phyloP scores from a whole-genome alignment of 2,113 vertebrate genomes.

The Carollia perspicillata region DNA sequence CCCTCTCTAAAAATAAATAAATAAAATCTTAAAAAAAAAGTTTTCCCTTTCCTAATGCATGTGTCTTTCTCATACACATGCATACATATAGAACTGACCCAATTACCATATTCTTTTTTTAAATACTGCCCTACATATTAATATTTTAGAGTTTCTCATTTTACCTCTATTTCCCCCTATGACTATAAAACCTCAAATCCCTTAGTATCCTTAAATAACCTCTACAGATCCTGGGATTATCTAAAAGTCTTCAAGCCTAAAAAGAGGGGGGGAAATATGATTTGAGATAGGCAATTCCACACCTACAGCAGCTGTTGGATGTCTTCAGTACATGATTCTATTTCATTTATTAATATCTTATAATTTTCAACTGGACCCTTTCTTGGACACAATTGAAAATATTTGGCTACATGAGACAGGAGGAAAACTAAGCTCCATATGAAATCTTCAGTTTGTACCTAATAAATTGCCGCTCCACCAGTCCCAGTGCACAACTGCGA shows the following conservation, averaged over 20 bases:
- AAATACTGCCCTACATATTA: slow-evolving; percentile 52
- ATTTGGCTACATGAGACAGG: background rate
- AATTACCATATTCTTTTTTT: slow-evolving; percentile 22
- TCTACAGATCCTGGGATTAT: background rate
- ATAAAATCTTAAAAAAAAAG: too few species aligned
- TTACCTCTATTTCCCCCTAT: slow-evolving; percentile 22
- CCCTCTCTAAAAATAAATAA: too few species aligned
- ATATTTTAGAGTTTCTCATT: background rate
- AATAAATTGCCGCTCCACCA: background rate
- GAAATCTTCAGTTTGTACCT: slow-evolving; percentile 33
- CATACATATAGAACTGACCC: slow-evolving; percentile 14
- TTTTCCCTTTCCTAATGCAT: background rate
- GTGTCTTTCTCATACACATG: background rate
- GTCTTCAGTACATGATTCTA: slow-evolving; percentile 9
- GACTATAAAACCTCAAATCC: background rate
- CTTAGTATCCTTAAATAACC: slow-evolving; percentile 35
- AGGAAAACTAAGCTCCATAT: slow-evolving; percentile 8
- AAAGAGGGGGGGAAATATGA: background rate
- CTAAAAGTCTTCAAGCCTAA: slow-evolving; percentile 20
- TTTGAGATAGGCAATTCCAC: background rate
- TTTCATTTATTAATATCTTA: background rate
- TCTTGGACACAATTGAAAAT: slow-evolving; percentile 28
- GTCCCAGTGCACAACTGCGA: background rate
- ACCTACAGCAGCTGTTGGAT: slow-evolving; percentile 4
- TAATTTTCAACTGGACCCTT: slow-evolving; percentile 31